Percentiles rank a stretch among this genome's conserved stretches.
phyloP scores from a whole-genome alignment of 2,113 vertebrate genomes.

The Vireo altiloquus region DNA sequence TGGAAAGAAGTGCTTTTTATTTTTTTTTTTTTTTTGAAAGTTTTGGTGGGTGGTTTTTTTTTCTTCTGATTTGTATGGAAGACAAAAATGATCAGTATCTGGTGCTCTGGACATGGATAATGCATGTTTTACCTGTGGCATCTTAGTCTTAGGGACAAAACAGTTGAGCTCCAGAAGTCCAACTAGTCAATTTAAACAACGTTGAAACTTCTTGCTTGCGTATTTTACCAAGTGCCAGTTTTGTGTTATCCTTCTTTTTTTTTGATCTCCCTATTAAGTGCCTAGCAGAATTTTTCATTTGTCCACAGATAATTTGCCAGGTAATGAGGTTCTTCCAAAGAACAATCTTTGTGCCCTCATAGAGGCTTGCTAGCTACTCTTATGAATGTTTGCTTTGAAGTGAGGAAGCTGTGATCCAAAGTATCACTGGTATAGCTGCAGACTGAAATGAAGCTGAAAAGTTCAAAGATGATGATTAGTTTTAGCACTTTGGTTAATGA shows the following conservation, averaged over 20 bases:
- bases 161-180: neutral
- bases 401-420: neutral
- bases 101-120: neutral
- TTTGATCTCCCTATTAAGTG: neutral
- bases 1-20: too few relatives aligned
- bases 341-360: neutral
- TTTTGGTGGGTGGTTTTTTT: fast-evolving
- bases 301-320: neutral
- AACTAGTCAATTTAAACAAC: neutral
- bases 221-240: neutral
- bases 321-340: neutral
- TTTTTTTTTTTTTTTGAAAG: neutral
- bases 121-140: neutral
- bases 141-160: neutral
- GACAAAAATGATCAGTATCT: neutral
- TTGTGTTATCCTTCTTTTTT: neutral
- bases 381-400: neutral
- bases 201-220: neutral
- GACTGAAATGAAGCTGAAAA: neutral
- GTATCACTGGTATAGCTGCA: neutral
- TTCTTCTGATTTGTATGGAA: neutral
- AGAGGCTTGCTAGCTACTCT: neutral
- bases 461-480: neutral
- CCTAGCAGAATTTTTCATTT: neutral
- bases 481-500: neutral